Evolutionary conservation across 2,797 vertebrate species (phyloP).

Genomic region (Taeniopygia guttata): DNA sequence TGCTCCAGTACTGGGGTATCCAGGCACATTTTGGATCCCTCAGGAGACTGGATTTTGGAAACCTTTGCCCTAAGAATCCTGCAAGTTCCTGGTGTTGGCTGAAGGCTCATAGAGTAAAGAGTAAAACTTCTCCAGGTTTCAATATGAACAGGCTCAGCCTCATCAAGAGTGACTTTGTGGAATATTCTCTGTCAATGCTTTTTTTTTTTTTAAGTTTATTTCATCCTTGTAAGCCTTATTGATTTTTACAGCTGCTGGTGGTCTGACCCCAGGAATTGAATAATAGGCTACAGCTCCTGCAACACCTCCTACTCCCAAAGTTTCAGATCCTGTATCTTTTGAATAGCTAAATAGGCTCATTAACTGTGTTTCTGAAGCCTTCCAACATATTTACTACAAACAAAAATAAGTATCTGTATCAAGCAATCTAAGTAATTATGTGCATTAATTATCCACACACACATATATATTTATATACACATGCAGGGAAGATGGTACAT

Average conservation of each 20-base stretch:
- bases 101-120: background rate
- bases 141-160: background rate
- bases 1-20: background rate
- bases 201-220: conserved; percentile 23
- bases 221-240: conserved; percentile 32
- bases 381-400: conserved; percentile 2
- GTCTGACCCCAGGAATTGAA: conserved; percentile 18
- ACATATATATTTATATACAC: background rate
- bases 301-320: background rate
- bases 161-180: background rate
- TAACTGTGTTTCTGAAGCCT: conserved; percentile 19
- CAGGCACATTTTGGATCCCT: background rate
- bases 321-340: background rate
- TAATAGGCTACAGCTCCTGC: background rate
- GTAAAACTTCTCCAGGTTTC: background rate
- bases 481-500: background rate
- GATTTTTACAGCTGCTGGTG: conserved; percentile 42
- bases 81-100: background rate
- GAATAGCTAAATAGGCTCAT: conserved; percentile 1
- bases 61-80: background rate
- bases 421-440: background rate
- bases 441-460: background rate
- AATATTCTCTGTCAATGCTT: background rate
- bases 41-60: background rate
- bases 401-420: background rate